Evolutionary conservation across 2,113 vertebrate species (phyloP).

Genomic region (Mola mola): DNA sequence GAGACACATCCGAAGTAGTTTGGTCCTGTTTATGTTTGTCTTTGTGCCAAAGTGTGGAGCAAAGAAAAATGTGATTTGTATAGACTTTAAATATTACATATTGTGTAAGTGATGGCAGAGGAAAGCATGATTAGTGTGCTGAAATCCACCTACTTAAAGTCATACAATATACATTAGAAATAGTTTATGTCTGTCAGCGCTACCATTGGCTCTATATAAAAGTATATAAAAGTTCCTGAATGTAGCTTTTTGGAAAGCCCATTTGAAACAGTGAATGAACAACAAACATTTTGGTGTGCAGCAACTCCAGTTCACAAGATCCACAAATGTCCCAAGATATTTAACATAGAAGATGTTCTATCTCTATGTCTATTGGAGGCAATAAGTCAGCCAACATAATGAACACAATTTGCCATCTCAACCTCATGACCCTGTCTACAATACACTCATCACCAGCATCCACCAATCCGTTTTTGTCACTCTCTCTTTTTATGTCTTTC

Average conservation of each 20-base stretch:
- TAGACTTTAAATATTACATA: neutral
- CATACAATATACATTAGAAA: too few species aligned
- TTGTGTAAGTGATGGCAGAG: slow-evolving; percentile 20
- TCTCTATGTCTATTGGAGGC: neutral
- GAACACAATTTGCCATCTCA: neutral
- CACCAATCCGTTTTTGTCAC: neutral
- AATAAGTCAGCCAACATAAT: neutral
- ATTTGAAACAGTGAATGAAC: neutral
- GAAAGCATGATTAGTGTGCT: slow-evolving; percentile 15
- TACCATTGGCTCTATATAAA: too few species aligned
- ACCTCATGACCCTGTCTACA: neutral
- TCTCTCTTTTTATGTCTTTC: neutral
- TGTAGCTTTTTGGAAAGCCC: neutral
- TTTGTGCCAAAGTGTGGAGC: slow-evolving; percentile 1
- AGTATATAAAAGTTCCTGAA: too few species aligned
- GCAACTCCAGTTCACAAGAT: neutral
- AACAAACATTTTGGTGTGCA: neutral
- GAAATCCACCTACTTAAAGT: too few species aligned
- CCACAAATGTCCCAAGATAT: neutral
- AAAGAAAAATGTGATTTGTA: neutral
- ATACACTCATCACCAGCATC: neutral
- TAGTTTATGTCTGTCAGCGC: too few species aligned
- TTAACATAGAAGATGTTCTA: neutral
- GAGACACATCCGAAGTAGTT: slow-evolving; percentile 3
- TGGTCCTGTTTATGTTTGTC: neutral